These are phyloP conservation scores for Mellilla xanthometata DNA, from an alignment of 2,888 invertebrate genomes.

Conservation along the genomic window DNA sequence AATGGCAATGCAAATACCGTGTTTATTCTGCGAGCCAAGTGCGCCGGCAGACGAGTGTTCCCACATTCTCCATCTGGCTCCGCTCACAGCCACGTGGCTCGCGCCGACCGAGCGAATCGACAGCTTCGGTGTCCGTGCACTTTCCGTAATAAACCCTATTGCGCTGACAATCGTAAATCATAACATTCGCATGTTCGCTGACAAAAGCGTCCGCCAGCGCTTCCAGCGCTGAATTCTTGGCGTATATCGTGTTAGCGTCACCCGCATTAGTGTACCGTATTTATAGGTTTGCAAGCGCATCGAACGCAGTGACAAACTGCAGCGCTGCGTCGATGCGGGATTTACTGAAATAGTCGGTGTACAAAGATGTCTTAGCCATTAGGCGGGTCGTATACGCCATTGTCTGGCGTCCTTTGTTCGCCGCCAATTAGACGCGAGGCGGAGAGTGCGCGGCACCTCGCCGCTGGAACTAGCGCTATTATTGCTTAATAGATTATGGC, in stretches of 20 bases:
- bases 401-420: constrained; percentile 63
- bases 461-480: constrained; percentile 40
- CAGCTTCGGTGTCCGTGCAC: constrained; percentile 8
- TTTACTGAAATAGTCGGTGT: constrained; percentile 35
- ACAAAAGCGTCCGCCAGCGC: constrained; percentile 32
- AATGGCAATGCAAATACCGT: constrained; percentile 27
- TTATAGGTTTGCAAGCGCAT: constrained; percentile 51
- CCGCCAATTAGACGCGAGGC: constrained; percentile 57
- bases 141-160: constrained; percentile 31
- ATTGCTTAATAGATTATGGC: constrained; percentile 68
- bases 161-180: constrained; percentile 39
- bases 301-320: constrained; percentile 38
- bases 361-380: constrained; percentile 57
- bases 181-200: constrained; percentile 32
- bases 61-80: constrained; percentile 26
- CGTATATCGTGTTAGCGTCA: constrained; percentile 42
- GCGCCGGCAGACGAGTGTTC: constrained; percentile 14
- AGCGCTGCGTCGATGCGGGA: constrained; percentile 28
- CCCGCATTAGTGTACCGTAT: constrained; percentile 52
- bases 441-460: constrained; percentile 28
- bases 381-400: constrained; percentile 45
- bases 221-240: constrained; percentile 27
- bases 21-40: constrained; percentile 24
- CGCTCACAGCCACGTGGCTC: constrained; percentile 10
- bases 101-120: constrained; percentile 24